Evolutionary conservation across 2,113 vertebrate genomes (phyloP), one percentile per base, ranked within the genome.

Genomic region (Stegostoma tigrinum): DNA sequence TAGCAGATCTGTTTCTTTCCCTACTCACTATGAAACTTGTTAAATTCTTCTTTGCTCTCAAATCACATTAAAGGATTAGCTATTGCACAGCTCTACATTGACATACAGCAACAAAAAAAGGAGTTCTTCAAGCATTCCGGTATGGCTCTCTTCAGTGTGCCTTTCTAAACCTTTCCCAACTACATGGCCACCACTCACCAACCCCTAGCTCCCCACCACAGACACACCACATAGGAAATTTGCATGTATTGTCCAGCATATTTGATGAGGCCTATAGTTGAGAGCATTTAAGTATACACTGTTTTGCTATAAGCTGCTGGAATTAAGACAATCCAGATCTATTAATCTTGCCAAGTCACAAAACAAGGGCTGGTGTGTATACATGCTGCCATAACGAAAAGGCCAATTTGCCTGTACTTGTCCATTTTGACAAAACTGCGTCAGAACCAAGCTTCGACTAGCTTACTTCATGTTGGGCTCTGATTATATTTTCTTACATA

Each of bases 1-100:
- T 72, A 95, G 94, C 94, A 95, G 68, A 95, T 95, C 94, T 45
- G 52, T 15, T 27, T 72, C 94, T 72, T 45, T 34, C 94, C 68
- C 42, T 52, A 68, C 38, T 95, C 70, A 95, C 45, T 95, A 95
- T 48, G 42, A 95, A 48, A 75, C 94, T 95, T 95, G 94, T 30
- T 72, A 95, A 95, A 95, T 68, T 70, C 45, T 68, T 70, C 93
- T 72, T 95, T 95, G 52, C 66, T 68, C 67, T 95, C 94, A 97
- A 97, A 96, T 97, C 96, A 97, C 96, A 97, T 97, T 97, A 97
- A 97, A 96, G 96, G 96, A 97, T 97, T 97, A 97, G 91, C 95
- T 96, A 96, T 96, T 96, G 95, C 97, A 96, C 95, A 95, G 96
- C 96, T 95, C 95, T 95, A 96, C 96, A 96, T 96, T 97, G 96